Conservation (phyloP, 1,140 invertebrate genomes). For the Polyergus mexicanus region DNA sequence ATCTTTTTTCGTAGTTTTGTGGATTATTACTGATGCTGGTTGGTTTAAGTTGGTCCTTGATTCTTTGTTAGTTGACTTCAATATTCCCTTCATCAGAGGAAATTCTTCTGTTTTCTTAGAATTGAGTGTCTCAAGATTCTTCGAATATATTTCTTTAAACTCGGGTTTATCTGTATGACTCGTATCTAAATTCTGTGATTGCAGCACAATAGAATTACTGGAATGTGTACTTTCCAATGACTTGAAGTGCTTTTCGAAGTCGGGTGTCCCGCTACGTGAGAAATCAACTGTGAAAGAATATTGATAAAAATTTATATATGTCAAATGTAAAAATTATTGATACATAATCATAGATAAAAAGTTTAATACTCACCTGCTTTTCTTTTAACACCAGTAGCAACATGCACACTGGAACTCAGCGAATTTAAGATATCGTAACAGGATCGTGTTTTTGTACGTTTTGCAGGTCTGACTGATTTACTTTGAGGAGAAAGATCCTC, state of each 20-base stretch:
- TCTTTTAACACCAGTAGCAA: constrained; percentile 82
- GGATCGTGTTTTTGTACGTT: constrained; percentile 83
- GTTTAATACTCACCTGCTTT: constrained; percentile 81
- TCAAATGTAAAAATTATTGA: not conserved
- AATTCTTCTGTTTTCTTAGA: constrained; percentile 41
- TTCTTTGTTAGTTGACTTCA: constrained; percentile 48
- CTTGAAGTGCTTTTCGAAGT: constrained; percentile 84
- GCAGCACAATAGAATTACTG: not conserved
- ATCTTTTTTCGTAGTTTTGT: not conserved
- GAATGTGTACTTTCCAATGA: constrained; percentile 68
- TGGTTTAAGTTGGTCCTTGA: not conserved
- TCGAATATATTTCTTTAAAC: not conserved
- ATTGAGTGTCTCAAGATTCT: not conserved
- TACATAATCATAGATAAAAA: constrained; percentile 21
- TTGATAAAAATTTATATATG: not conserved
- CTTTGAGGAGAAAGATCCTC: constrained; percentile 80
- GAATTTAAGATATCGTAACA: constrained; percentile 85
- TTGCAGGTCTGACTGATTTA: constrained; percentile 79
- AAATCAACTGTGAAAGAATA: constrained; percentile 76
- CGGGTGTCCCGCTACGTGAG: constrained; percentile 81
- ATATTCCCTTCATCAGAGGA: constrained; percentile 55
- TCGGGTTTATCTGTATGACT: constrained; percentile 1
- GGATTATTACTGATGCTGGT: not conserved
- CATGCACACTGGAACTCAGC: constrained; percentile 82
- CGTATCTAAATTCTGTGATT: not conserved